Evolutionary conservation across 2,888 invertebrate genomes (phyloP), one percentile per base, ranked within the genome.

Genomic region (Cheilosia vulpina): DNA sequence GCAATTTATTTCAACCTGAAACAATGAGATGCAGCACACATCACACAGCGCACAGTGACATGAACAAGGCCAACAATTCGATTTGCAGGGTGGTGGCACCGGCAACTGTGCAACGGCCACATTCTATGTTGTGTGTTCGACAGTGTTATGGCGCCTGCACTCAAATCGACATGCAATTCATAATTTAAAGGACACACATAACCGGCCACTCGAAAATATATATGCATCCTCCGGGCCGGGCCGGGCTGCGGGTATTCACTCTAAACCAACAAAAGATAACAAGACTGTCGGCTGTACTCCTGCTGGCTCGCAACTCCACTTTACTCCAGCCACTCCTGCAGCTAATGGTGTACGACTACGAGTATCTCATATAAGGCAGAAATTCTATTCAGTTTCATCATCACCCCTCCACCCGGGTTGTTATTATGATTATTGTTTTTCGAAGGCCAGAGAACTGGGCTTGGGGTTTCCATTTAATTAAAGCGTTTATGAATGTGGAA

Each of bases 351-450:
- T 31, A 4, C 38, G 38, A 9, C 19, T 19, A 62, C 38, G 38
- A 9, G 47, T 19, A 62, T 77, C 62, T 75, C 75, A 41, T 41
- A 41, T 53, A n/a, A 21, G 50, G 31, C 2, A 9, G 27, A 15
- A 58, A 66, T 47, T 57, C 41, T 41, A 52, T 69, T 66, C 47
- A 53, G 24, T 13, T 65, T 45, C 21, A 31, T 21, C 52, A 15
- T 41, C 58, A 41, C 24, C 71, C 34, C 19, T 21, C 11, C 38
- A 15, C 52, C 24, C 3, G 27, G 58, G 19, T 34, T 38, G 50
- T 68, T 43, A 63, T 78, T 73, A 68, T 45, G 83, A 78, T 83
- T 73, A 83, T 83, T 83, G 83, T 78, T 83, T 55, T 73, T 68
- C 62, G 72, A 78, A 78, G 57, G 68, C 78, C 41, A 45, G 65